Percentiles rank a stretch among this genome's conserved stretches.
phyloP scores from a whole-genome alignment of 2,888 invertebrate species.

The Nomada ruficornis region DNA sequence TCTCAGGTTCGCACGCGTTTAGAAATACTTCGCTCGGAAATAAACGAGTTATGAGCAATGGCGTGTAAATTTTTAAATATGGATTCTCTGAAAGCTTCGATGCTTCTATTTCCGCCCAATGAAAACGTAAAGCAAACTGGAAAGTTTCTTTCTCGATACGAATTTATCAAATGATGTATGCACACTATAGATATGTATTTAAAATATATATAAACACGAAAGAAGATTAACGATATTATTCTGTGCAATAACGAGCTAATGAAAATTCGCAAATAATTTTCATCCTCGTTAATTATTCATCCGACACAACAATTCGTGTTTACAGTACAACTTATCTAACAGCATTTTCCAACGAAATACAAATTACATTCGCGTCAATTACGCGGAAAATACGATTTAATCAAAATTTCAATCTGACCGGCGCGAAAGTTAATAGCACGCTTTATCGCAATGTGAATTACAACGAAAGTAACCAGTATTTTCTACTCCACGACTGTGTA shows the following conservation, averaged over 20 bases:
- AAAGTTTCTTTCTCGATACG: too few species aligned
- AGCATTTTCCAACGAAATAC: neutral
- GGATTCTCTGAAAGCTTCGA: too few species aligned
- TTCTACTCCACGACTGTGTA: neutral
- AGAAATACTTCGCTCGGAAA: too few species aligned
- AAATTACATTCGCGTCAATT: slow-evolving; percentile 18
- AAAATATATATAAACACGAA: neutral
- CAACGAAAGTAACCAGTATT: neutral
- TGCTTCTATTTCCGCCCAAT: too few species aligned
- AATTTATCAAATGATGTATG: too few species aligned
- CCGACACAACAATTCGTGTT: neutral
- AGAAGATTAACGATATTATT: neutral
- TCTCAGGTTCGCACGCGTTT: too few species aligned
- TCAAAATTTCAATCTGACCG: slow-evolving; percentile 28
- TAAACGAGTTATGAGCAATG: too few species aligned
- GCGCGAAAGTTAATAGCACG: slow-evolving; percentile 18
- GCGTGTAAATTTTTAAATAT: too few species aligned
- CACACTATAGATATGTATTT: too few species aligned
- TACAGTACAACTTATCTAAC: neutral
- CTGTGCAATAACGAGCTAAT: too few species aligned
- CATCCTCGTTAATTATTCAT: neutral
- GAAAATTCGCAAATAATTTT: neutral
- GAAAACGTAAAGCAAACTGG: too few species aligned
- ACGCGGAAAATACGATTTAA: slow-evolving; percentile 19
- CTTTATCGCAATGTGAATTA: slow-evolving; percentile 28